Conservation (phyloP, 2,888 invertebrate species). For the Agriopis marginaria region DNA sequence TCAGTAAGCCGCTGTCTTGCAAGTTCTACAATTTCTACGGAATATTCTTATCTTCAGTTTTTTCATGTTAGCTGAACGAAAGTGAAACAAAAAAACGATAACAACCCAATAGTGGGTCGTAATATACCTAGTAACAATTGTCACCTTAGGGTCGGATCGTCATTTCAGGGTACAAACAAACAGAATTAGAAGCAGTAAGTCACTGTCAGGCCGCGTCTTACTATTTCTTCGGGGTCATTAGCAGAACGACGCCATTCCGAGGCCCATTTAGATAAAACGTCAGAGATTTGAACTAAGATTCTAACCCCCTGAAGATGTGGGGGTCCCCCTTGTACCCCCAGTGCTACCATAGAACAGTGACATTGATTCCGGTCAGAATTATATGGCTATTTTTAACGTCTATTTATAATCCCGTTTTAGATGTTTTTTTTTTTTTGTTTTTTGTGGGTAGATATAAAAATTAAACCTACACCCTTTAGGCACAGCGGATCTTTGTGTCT, state of each 20-base stretch:
- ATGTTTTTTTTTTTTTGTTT: neutral
- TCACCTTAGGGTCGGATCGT: slow-evolving; percentile 33
- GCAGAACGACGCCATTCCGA: slow-evolving; percentile 81
- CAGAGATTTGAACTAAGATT: slow-evolving; percentile 85
- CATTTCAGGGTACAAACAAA: slow-evolving; percentile 41
- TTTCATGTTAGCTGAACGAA: neutral
- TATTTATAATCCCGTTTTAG: neutral
- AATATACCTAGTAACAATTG: slow-evolving; percentile 3
- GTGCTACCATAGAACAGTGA: slow-evolving; percentile 24
- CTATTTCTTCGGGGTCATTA: slow-evolving; percentile 85
- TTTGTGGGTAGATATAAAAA: neutral
- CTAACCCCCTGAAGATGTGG: slow-evolving; percentile 48
- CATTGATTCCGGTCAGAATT: neutral
- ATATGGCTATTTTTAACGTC: neutral
- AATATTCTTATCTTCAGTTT: neutral
- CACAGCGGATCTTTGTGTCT: too few species aligned
- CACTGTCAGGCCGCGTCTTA: slow-evolving; percentile 75
- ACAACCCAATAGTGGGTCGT: neutral
- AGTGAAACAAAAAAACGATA: neutral
- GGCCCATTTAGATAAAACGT: slow-evolving; percentile 86
- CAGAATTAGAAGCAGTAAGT: slow-evolving; percentile 53
- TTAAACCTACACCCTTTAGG: too few species aligned
- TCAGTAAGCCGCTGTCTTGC: too few species aligned
- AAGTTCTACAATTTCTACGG: neutral
- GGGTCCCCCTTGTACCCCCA: slow-evolving; percentile 33